These are phyloP conservation scores for Anastrepha obliqua DNA, from an alignment of 1,140 invertebrate species.

Conservation along the genomic window DNA sequence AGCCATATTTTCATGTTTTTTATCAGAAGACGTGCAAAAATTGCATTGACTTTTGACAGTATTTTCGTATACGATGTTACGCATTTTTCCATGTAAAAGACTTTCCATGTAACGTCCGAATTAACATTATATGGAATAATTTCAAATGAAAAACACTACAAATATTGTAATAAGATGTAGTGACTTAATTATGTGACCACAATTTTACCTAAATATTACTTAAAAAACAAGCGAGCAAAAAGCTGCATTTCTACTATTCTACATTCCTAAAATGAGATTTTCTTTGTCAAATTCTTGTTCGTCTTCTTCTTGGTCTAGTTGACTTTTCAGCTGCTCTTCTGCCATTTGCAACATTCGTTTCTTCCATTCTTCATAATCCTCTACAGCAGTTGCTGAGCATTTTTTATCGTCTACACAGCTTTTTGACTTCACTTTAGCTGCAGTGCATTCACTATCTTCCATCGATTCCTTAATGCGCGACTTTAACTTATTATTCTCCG, in stretches of 20 bases:
- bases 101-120: no score
- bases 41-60: no score
- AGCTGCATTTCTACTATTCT: neutral
- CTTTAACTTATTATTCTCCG: slow-evolving; percentile 63
- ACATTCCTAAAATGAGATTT: slow-evolving; percentile 22
- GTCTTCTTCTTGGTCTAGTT: neutral
- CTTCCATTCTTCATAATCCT: slow-evolving; percentile 72
- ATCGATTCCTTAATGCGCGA: neutral
- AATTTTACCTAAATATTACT: no score
- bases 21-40: neutral
- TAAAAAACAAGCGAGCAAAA: no score
- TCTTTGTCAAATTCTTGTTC: neutral
- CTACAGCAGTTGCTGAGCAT: slow-evolving; percentile 54
- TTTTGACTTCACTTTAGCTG: neutral
- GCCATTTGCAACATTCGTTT: slow-evolving; percentile 65
- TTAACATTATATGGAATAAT: no score
- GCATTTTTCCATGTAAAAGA: no score
- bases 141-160: no score
- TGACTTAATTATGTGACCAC: no score
- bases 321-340: slow-evolving; percentile 60
- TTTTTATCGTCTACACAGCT: neutral
- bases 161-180: no score
- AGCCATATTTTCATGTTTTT: neutral
- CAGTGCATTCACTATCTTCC: neutral
- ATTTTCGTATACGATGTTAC: no score